These are phyloP conservation scores for Loriculus beryllinus DNA, from an alignment of 2,797 vertebrate species.

Conservation along the genomic window DNA sequence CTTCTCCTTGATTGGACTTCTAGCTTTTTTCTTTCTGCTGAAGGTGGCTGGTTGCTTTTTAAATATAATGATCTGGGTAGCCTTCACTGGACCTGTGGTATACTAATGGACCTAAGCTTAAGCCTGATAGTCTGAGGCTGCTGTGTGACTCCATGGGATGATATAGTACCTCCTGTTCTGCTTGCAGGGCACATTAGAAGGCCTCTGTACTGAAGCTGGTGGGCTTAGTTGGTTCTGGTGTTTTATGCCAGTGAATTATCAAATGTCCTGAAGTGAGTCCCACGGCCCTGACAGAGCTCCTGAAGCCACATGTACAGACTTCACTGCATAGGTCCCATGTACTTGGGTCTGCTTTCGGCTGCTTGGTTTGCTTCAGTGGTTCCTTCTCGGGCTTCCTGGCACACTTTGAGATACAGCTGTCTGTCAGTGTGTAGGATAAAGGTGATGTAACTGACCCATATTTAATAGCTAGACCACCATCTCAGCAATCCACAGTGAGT, in stretches of 20 bases:
- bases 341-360: neutral
- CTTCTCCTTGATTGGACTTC: constrained; percentile 24
- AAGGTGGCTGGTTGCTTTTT: constrained; percentile 11
- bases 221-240: neutral
- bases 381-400: neutral
- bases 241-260: neutral
- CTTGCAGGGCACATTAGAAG: neutral
- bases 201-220: neutral
- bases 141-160: neutral
- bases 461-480: neutral
- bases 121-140: neutral
- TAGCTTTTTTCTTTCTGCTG: constrained; percentile 6
- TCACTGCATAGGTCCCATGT: neutral
- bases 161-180: neutral
- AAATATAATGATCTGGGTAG: neutral
- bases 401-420: neutral
- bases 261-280: neutral
- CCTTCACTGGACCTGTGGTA: neutral
- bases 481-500: neutral
- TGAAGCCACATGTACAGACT: neutral
- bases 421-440: neutral
- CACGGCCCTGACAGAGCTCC: neutral
- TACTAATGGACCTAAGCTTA: neutral
- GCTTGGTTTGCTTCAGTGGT: neutral
- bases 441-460: neutral